Evolutionary conservation across 2,888 invertebrate genomes (phyloP), one percentile per base, ranked within the genome.

Genomic region (Hipparchia sbordonii): DNA sequence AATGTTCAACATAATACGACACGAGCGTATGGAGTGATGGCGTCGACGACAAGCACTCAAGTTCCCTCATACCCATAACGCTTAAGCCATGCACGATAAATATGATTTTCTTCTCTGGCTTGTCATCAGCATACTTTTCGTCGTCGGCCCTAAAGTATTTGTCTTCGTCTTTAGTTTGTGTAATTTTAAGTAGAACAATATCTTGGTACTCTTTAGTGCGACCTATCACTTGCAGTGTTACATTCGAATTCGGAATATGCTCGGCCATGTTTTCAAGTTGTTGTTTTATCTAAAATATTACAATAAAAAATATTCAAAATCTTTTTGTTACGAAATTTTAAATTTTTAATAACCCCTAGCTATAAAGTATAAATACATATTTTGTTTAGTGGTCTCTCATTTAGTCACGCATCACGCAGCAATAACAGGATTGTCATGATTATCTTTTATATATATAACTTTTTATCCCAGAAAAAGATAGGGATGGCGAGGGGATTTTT

Each of bases 81-180:
- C 81, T 84, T 0, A 93, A 83, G 2, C 85, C 91, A 70, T 92
- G 92, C 0, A 92, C 92, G 69, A 93, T 90, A 23, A 92, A 88
- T 57, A 93, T 77, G 2, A 91, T 88, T 77, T 89, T 90, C 79
- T 91, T 92, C 45, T 88, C 85, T 0, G 84, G 82, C 0, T 74
- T 75, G 23, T 89, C 88, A 7, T 89, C 87, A 0, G 80, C 79
- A 74, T 86, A 91, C 78, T 88, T 90, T 46, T 77, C 80, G 0
- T 87, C 83, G 2, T 79, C 79, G 1, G 84, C 80, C 74, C 89
- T 82, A 51, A 87, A 87, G 23, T 76, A 79, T 73, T 69, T 79
- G 3, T 74, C 67, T 1, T 10, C 4, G 39, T 39, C 39, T 6
- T 76, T 79, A 4, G 54, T 62, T 77, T 81, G 76, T 5, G 82